Percentiles rank a stretch among this genome's conserved stretches.
These are phyloP conservation scores for Ictalurus furcatus DNA, from an alignment of 2,113 vertebrate species.

Conservation along the genomic window DNA sequence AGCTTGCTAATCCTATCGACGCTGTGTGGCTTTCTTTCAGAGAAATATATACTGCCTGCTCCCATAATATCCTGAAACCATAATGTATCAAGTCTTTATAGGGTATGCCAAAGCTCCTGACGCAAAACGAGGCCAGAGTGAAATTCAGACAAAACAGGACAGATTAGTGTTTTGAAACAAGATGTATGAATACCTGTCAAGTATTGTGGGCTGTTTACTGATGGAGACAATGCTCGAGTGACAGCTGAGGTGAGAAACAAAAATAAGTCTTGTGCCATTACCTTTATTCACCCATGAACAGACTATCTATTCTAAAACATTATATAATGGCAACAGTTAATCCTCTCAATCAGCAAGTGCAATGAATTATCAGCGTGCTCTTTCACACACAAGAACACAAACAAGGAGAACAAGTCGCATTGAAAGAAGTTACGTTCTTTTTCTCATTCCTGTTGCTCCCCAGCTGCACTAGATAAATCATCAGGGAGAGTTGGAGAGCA, in stretches of 20 bases:
- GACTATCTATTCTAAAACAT: slow-evolving; percentile 23
- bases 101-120: background rate
- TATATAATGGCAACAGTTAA: slow-evolving; percentile 26
- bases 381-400: slow-evolving; percentile 37
- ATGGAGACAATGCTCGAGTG: background rate
- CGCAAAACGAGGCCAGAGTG: background rate
- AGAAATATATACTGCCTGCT: slow-evolving; percentile 52
- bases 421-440: slow-evolving; percentile 31
- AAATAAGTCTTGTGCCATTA: slow-evolving; percentile 4
- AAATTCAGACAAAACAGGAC: slow-evolving; percentile 29
- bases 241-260: background rate
- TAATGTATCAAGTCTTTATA: slow-evolving; percentile 28
- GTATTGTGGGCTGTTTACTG: background rate
- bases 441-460: slow-evolving; percentile 54
- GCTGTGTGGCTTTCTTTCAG: slow-evolving; percentile 69
- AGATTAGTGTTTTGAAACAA: slow-evolving; percentile 16
- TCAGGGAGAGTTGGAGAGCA: slow-evolving; percentile 57
- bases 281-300: slow-evolving; percentile 30
- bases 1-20: slow-evolving; percentile 72
- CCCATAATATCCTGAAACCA: slow-evolving; percentile 15
- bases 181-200: background rate
- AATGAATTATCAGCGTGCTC: slow-evolving; percentile 34
- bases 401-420: slow-evolving; percentile 29
- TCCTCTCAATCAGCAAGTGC: slow-evolving; percentile 40
- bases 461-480: slow-evolving; percentile 77